Evolutionary conservation across 2,888 invertebrate genomes (phyloP).

Genomic region (Caenorhabditis parvicauda): DNA sequence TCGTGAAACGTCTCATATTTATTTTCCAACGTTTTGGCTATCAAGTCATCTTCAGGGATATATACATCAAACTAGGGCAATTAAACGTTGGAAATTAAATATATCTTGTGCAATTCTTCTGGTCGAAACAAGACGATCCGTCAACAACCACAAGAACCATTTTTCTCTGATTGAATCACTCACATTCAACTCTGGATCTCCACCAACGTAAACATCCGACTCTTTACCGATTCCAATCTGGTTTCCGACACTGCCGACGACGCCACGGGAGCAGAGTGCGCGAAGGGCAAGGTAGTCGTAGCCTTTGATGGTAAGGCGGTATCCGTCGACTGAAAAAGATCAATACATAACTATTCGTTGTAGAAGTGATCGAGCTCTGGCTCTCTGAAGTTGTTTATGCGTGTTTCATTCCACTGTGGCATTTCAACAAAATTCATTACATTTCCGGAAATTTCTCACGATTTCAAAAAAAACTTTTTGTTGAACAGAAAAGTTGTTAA

Average conservation of each 20-base stretch:
- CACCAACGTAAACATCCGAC: conserved; percentile 69
- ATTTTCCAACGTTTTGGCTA: too few species aligned
- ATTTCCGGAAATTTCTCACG: neutral
- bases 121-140: too few species aligned
- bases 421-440: neutral
- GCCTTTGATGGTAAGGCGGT: conserved; percentile 87
- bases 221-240: conserved; percentile 99
- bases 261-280: conserved; percentile 68
- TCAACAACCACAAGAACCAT: too few species aligned
- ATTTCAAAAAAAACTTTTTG: neutral
- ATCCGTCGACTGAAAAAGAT: conserved; percentile 80
- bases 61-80: too few species aligned
- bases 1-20: too few species aligned
- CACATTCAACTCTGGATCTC: conserved; percentile 55
- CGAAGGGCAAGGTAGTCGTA: conserved; percentile 94
- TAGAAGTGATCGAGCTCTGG: neutral
- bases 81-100: too few species aligned
- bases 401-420: neutral
- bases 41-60: too few species aligned
- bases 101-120: too few species aligned
- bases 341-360: neutral
- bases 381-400: neutral
- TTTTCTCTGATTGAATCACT: too few species aligned
- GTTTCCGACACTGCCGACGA: conserved; percentile 80
- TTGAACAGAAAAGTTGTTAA: neutral